Percentiles rank a stretch among this genome's conserved stretches.
phyloP scores from a whole-genome alignment of 2,888 invertebrate genomes.

The Antheraea yamamai region DNA sequence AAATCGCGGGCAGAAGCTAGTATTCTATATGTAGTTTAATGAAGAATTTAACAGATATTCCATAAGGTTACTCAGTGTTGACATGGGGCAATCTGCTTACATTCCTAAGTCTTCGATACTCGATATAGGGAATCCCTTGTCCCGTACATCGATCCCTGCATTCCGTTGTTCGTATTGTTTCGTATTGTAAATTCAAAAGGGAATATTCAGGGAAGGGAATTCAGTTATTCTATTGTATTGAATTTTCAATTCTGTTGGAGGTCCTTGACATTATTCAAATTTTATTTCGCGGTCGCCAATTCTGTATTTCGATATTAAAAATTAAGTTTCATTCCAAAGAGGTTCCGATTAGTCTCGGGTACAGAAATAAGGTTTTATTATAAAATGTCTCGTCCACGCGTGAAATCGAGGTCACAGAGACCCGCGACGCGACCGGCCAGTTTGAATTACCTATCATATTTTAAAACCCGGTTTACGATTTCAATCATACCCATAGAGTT shows the following conservation, averaged over 20 bases:
- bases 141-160: neutral
- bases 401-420: constrained; percentile 45
- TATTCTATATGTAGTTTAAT: neutral
- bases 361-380: constrained; percentile 8
- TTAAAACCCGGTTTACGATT: constrained; percentile 13
- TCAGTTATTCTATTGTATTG: too few species aligned
- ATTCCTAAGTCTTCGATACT: neutral
- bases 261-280: too few species aligned
- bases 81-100: neutral
- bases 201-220: too few species aligned
- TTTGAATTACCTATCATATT: constrained; percentile 17
- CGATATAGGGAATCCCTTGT: constrained; percentile 1
- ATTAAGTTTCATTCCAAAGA: neutral
- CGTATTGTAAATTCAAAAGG: too few species aligned
- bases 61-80: neutral
- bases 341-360: constrained; percentile 18
- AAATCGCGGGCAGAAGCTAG: too few species aligned
- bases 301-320: neutral
- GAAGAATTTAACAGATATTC: neutral
- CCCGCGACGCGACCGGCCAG: constrained; percentile 7
- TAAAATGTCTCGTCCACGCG: constrained; percentile 43
- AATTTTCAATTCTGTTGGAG: too few species aligned
- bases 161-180: neutral
- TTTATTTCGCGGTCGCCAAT: neutral
- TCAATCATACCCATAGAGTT: constrained; percentile 5